These are phyloP conservation scores for Drosophila trichaetosa DNA, from an alignment of 2,888 invertebrate species.

Conservation along the genomic window DNA sequence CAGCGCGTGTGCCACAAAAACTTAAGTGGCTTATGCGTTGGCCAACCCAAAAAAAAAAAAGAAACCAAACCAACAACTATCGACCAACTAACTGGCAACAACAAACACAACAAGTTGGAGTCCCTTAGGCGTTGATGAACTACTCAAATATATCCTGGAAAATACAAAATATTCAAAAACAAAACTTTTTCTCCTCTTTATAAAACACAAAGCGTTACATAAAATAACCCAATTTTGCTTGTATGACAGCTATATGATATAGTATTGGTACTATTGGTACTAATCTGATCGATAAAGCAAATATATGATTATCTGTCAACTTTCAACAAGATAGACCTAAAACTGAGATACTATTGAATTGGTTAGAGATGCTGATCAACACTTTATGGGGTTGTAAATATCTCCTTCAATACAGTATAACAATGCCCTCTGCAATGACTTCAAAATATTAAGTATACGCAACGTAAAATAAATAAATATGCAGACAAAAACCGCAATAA, in stretches of 20 bases:
- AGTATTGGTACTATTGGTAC: too few relatives aligned
- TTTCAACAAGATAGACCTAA: too few relatives aligned
- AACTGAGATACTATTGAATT: background rate
- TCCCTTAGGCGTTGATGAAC: background rate
- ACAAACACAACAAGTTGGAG: slow-evolving; percentile 14
- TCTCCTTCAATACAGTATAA: background rate
- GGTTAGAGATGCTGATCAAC: background rate
- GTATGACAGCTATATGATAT: background rate
- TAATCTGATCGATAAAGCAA: background rate
- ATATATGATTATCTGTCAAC: background rate
- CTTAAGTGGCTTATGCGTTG: slow-evolving; percentile 81
- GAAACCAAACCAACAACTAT: slow-evolving; percentile 19
- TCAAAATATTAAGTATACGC: slow-evolving; percentile 1
- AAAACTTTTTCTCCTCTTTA: background rate
- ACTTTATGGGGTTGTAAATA: fast-evolving
- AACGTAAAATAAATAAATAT: background rate
- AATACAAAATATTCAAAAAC: background rate
- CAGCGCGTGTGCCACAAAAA: slow-evolving; percentile 79
- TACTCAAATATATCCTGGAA: background rate
- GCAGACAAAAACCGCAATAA: fast-evolving
- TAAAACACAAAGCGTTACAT: fast-evolving
- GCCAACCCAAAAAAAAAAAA: slow-evolving; percentile 37
- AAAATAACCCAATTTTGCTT: background rate
- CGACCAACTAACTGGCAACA: slow-evolving; percentile 40
- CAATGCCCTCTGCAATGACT: fast-evolving